phyloP scores from a whole-genome alignment of 2,888 invertebrate species.

The Ornithoptera alexandrae region DNA sequence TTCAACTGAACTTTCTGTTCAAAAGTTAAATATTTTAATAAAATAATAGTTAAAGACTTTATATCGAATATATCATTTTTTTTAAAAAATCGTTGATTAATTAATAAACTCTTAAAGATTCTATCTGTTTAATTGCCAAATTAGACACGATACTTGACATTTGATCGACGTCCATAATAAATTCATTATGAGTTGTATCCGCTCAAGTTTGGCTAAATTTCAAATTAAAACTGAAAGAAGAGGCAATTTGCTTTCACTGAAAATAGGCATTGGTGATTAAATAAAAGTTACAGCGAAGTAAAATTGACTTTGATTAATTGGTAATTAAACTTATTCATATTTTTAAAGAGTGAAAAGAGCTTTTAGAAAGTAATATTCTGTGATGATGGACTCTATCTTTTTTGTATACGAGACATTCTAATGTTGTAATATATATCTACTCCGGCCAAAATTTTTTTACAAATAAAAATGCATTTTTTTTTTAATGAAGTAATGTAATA shows the following conservation, averaged over 20 bases:
- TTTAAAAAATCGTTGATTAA: neutral
- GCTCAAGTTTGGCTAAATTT: constrained; percentile 17
- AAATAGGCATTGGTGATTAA: constrained; percentile 21
- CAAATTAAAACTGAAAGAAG: constrained; percentile 26
- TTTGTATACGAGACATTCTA: neutral
- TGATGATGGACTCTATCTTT: neutral
- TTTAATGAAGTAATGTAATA: no score
- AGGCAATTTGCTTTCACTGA: constrained; percentile 23
- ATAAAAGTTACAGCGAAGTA: constrained; percentile 17
- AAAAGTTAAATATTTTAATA: no score
- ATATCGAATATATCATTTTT: neutral
- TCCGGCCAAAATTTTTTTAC: no score
- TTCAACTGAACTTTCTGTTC: no score
- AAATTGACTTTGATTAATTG: constrained; percentile 27
- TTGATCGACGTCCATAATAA: constrained; percentile 26
- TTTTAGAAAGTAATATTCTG: neutral
- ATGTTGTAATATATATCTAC: no score
- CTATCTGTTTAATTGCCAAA: constrained; percentile 18
- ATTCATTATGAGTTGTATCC: constrained; percentile 27
- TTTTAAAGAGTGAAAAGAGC: neutral
- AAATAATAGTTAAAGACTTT: neutral
- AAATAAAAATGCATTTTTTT: no score
- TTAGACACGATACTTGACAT: constrained; percentile 24
- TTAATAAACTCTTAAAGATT: constrained; percentile 1
- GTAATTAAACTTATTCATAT: neutral